Evolutionary conservation across 2,113 vertebrate species (phyloP).

Genomic region (Bombycilla garrulus): DNA sequence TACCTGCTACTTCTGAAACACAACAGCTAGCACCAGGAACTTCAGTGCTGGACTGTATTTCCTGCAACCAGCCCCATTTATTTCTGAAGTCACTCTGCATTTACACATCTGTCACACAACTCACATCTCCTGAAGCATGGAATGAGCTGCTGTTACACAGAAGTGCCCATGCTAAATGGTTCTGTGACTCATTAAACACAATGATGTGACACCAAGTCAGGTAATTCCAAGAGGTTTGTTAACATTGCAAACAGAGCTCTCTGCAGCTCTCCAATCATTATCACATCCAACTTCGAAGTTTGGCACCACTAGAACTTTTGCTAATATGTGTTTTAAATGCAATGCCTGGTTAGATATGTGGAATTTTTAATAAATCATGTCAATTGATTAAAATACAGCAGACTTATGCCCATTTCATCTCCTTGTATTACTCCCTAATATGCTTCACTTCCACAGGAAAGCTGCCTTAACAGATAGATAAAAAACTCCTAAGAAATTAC

Average conservation of each 20-base stretch:
- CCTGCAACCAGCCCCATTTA: neutral
- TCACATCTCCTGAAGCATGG: conserved; percentile 32
- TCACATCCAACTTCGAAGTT: conserved; percentile 40
- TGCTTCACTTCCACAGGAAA: neutral
- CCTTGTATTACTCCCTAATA: neutral
- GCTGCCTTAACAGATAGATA: conserved; percentile 13
- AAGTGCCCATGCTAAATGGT: conserved; percentile 30
- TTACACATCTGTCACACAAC: conserved; percentile 14
- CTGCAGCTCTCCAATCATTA: conserved; percentile 59
- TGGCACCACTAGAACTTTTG: conserved; percentile 13
- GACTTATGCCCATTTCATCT: conserved; percentile 22
- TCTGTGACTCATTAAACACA: conserved; percentile 56
- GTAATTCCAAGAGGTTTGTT: conserved; percentile 59
- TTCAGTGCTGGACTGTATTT: neutral
- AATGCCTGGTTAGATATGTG: conserved; percentile 49
- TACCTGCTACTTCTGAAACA: neutral
- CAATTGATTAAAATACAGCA: conserved; percentile 55
- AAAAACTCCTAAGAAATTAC: conserved; percentile 49
- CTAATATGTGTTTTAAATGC: conserved; percentile 22
- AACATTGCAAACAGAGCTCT: conserved; percentile 51
- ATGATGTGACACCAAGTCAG: conserved; percentile 57
- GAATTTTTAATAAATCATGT: conserved; percentile 25
- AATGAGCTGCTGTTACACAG: neutral
- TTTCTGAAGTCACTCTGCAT: conserved; percentile 14
- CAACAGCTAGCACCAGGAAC: neutral